phyloP scores from a whole-genome alignment of 2,888 invertebrate species.

The Abscondita cerata region DNA sequence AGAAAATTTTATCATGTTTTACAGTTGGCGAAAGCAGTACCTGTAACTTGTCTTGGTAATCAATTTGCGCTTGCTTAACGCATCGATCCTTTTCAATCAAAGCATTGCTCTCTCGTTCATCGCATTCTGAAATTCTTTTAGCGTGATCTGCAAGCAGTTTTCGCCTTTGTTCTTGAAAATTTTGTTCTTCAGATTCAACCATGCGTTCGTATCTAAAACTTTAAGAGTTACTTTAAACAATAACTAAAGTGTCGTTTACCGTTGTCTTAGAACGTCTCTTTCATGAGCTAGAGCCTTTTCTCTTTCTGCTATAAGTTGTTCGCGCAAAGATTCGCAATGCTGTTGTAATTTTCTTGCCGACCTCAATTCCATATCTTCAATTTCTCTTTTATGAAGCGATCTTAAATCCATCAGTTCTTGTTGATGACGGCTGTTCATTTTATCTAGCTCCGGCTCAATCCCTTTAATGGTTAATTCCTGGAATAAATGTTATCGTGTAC shows the following conservation, averaged over 20 bases:
- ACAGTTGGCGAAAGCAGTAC: too few relatives aligned
- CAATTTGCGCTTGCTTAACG: constrained; percentile 60
- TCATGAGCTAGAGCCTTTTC: constrained; percentile 69
- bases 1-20: too few relatives aligned
- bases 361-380: constrained; percentile 68
- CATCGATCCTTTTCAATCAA: constrained; percentile 59
- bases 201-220: constrained; percentile 61
- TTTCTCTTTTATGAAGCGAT: constrained; percentile 69
- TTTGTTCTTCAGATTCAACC: constrained; percentile 63
- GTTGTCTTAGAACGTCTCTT: constrained; percentile 64
- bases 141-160: constrained; percentile 61
- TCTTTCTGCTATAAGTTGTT: constrained; percentile 67
- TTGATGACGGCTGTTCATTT: constrained; percentile 74
- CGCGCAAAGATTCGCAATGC: constrained; percentile 66
- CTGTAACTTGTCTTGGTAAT: constrained; percentile 62
- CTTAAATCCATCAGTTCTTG: constrained; percentile 73
- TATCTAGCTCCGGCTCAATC: constrained; percentile 82
- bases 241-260: constrained; percentile 55
- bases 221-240: too few relatives aligned
- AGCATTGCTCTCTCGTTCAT: constrained; percentile 58
- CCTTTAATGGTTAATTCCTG: constrained; percentile 86
- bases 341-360: constrained; percentile 68
- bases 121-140: constrained; percentile 58
- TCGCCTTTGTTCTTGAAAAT: constrained; percentile 64
- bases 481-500: background rate